These are phyloP conservation scores for Acrocephalus scirpaceus DNA, from an alignment of 2,797 vertebrate species.

Conservation along the genomic window DNA sequence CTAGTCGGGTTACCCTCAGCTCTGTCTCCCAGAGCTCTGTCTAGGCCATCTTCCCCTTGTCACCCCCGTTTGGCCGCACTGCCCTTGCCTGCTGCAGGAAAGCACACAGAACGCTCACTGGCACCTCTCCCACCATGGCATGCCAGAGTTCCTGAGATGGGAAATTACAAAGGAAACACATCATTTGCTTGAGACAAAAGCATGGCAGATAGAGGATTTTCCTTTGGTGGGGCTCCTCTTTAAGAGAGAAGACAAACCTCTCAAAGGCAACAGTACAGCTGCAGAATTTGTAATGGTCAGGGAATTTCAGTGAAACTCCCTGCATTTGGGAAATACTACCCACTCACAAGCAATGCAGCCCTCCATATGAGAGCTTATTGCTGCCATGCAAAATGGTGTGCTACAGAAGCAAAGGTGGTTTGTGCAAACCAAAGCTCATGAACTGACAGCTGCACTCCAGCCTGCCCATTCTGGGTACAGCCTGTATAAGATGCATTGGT, in stretches of 20 bases:
- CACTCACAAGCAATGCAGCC: neutral
- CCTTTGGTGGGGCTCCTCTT: neutral
- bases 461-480: neutral
- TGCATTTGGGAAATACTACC: neutral
- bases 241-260: neutral
- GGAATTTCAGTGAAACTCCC: neutral
- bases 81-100: neutral
- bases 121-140: neutral
- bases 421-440: neutral
- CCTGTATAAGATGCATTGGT: neutral
- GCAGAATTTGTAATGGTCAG: neutral
- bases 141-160: neutral
- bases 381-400: neutral
- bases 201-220: neutral
- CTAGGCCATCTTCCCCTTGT: too few species aligned
- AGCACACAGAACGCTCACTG: fast-evolving
- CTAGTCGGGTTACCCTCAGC: neutral
- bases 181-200: neutral
- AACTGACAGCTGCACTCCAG: neutral
- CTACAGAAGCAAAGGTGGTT: neutral
- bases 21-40: neutral
- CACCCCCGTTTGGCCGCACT: fast-evolving
- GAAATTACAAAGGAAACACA: neutral
- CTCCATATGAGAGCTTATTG: fast-evolving
- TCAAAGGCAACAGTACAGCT: neutral